A percentile compares a stretch with the other conserved stretches of the same genome.
Evolutionary conservation across 2,888 invertebrate species (phyloP).

Genomic region (Phlogophora meticulosa): DNA sequence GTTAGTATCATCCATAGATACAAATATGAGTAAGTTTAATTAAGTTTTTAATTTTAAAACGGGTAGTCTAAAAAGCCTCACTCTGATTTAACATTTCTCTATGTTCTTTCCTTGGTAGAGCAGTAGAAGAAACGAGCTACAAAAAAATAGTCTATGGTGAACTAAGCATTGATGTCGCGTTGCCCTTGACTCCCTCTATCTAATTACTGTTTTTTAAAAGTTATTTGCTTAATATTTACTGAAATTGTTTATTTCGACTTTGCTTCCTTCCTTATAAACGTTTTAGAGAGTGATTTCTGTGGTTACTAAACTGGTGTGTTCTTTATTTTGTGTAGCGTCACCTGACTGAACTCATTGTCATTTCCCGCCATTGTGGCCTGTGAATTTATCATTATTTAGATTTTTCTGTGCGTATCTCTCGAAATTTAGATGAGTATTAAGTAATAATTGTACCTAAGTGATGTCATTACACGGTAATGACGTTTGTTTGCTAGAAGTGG

Average conservation of each 20-base stretch:
- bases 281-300: conserved; percentile 71
- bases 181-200: conserved; percentile 86
- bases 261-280: conserved; percentile 66
- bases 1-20: no score
- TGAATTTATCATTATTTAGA: conserved; percentile 75
- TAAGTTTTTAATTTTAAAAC: no score
- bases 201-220: conserved; percentile 85
- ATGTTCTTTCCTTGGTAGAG: conserved; percentile 14
- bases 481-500: conserved; percentile 90
- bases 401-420: conserved; percentile 70
- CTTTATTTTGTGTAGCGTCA: conserved; percentile 87
- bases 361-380: conserved; percentile 91
- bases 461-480: conserved; percentile 91
- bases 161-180: conserved; percentile 84
- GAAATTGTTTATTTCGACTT: conserved; percentile 65
- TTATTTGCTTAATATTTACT: conserved; percentile 71
- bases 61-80: background rate
- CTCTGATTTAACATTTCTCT: conserved; percentile 17
- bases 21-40: no score
- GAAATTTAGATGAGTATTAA: conserved; percentile 79
- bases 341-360: conserved; percentile 91
- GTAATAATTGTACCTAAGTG: conserved; percentile 80
- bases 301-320: conserved; percentile 69
- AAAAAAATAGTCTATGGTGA: conserved; percentile 76
- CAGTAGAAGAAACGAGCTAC: conserved; percentile 2